Evolutionary conservation across 2,888 invertebrate species (phyloP).

Genomic region (Sinhomidia bicolor): DNA sequence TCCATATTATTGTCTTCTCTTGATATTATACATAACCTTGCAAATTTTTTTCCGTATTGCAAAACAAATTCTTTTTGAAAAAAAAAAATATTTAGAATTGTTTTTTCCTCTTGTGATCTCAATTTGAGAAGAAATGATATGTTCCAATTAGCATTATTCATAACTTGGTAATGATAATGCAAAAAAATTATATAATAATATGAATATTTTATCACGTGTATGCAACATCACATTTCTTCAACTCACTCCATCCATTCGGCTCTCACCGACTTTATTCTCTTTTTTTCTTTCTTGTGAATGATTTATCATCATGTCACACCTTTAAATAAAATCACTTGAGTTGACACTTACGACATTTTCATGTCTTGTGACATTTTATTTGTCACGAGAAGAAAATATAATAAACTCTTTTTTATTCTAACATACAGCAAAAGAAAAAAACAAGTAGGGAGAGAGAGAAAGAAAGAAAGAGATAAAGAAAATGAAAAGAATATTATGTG

Average conservation of each 20-base stretch:
- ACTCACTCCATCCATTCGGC: background rate
- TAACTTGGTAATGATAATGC: background rate
- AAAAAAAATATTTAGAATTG: slow-evolving; percentile 1
- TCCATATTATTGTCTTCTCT: background rate
- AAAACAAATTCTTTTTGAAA: no score
- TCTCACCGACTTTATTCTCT: background rate
- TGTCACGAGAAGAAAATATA: slow-evolving; percentile 46
- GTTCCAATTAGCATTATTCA: slow-evolving; percentile 19
- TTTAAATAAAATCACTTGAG: slow-evolving; percentile 64
- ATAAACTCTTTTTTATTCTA: background rate
- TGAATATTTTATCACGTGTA: background rate
- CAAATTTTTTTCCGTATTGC: background rate
- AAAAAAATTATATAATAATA: background rate
- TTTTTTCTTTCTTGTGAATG: slow-evolving; percentile 39
- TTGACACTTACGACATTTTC: slow-evolving; percentile 66
- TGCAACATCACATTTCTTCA: slow-evolving; percentile 5
- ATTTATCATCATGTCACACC: slow-evolving; percentile 69
- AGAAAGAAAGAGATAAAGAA: background rate
- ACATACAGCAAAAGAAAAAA: background rate
- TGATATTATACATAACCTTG: no score
- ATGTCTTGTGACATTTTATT: slow-evolving; percentile 59
- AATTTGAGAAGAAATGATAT: slow-evolving; percentile 15
- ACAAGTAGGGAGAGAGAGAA: no score
- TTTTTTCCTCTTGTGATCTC: background rate
- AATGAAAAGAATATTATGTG: slow-evolving; percentile 14